Conservation (phyloP, 2,888 invertebrate genomes). For the Catocala sponsa region DNA sequence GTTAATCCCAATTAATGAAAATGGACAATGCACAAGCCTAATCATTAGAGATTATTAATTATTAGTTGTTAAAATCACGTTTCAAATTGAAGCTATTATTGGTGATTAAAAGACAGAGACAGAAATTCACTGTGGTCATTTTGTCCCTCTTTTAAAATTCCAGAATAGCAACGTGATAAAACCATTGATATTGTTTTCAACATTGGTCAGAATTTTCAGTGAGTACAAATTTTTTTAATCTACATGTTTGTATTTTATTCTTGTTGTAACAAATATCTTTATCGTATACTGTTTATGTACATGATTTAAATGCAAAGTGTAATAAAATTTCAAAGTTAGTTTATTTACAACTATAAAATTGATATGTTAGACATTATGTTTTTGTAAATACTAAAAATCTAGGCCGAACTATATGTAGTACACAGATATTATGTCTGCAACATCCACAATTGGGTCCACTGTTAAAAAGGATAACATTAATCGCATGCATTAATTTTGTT, state of each 20-base stretch:
- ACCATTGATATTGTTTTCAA: background rate
- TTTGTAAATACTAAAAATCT: constrained; percentile 37
- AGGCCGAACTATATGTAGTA: constrained; percentile 7
- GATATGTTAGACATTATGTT: constrained; percentile 62
- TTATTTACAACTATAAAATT: constrained; percentile 53
- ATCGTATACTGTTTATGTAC: constrained; percentile 48
- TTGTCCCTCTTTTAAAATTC: background rate
- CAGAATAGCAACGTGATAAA: background rate
- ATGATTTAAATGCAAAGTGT: constrained; percentile 30
- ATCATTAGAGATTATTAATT: background rate
- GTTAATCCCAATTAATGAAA: background rate
- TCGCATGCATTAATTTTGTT: too few species aligned
- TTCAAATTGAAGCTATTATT: background rate
- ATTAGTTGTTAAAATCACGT: too few species aligned
- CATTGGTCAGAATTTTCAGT: constrained; percentile 34
- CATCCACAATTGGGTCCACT: background rate
- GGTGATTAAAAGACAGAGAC: background rate
- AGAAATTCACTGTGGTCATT: background rate
- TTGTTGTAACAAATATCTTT: constrained; percentile 18
- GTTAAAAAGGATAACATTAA: too few species aligned
- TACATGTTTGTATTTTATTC: background rate
- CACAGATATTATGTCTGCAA: background rate
- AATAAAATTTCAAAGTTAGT: constrained; percentile 31
- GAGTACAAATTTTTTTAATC: constrained; percentile 21
- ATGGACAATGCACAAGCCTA: constrained; percentile 27